Evolutionary conservation across 2,113 vertebrate genomes (phyloP).

Genomic region (Mesitornis unicolor): DNA sequence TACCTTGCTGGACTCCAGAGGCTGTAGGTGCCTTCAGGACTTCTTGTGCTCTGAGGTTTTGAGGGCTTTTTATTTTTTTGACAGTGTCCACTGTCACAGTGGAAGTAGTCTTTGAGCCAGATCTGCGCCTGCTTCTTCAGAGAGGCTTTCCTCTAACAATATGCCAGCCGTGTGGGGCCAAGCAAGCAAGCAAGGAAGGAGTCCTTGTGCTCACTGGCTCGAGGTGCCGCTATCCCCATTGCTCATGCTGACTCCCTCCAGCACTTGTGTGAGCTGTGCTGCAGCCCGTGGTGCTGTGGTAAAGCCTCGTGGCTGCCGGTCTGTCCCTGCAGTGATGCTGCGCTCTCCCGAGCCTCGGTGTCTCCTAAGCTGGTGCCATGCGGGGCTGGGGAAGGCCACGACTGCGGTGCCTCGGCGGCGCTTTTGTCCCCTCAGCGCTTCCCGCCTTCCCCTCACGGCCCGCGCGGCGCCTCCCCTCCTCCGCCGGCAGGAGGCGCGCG

Average conservation of each 20-base stretch:
- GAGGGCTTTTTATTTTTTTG: not conserved
- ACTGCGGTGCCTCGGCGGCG: too few species aligned
- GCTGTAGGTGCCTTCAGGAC: not conserved
- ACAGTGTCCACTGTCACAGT: accelerated
- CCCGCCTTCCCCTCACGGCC: not conserved
- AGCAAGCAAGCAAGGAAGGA: not conserved
- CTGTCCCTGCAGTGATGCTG: accelerated
- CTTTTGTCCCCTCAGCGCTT: accelerated
- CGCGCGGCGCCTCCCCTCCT: accelerated
- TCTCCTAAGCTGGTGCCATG: too few species aligned
- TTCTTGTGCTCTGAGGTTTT: not conserved
- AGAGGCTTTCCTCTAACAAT: not conserved
- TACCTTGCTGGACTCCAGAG: not conserved
- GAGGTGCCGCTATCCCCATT: accelerated
- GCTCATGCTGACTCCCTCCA: accelerated
- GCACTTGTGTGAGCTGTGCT: not conserved
- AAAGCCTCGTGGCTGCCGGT: too few species aligned
- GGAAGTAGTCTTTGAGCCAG: not conserved
- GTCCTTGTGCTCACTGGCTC: accelerated
- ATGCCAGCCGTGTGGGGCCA: accelerated
- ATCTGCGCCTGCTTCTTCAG: not conserved
- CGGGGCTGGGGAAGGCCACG: too few species aligned
- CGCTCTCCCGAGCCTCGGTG: accelerated
- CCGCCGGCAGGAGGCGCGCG: not conserved
- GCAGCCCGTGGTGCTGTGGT: not conserved